These are phyloP conservation scores for Cephus sareptanus DNA, from an alignment of 2,888 invertebrate species.

Conservation along the genomic window DNA sequence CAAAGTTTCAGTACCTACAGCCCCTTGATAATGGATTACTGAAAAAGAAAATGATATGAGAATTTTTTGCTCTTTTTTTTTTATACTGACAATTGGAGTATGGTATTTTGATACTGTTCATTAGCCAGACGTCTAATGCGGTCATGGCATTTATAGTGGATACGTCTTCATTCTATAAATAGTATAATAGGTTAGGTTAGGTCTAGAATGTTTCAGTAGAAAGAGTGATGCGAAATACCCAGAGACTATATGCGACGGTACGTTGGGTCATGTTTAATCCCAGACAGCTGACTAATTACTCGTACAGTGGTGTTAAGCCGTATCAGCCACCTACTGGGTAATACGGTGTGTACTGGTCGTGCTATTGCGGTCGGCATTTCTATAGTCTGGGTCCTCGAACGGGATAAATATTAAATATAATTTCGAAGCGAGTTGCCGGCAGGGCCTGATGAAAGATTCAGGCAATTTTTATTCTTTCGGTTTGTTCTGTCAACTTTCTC, in stretches of 20 bases:
- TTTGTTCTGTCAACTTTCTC: background rate
- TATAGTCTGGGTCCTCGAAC: too few relatives aligned
- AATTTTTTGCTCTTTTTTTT: background rate
- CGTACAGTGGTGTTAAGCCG: background rate
- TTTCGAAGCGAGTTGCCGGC: background rate
- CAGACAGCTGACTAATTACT: background rate
- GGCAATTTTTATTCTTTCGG: background rate
- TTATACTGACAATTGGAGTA: background rate
- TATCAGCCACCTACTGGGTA: background rate
- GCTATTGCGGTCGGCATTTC: background rate
- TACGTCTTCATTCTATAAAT: background rate
- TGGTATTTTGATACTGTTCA: background rate
- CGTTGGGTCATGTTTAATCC: background rate
- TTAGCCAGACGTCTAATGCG: background rate
- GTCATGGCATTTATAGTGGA: background rate
- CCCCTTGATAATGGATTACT: background rate
- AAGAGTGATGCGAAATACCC: background rate
- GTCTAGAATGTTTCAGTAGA: background rate
- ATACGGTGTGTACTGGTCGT: background rate
- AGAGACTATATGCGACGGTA: background rate
- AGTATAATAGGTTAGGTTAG: too few relatives aligned
- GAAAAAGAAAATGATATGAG: background rate
- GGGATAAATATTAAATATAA: background rate
- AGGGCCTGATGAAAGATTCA: background rate
- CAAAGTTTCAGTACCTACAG: background rate